A percentile compares a stretch with the other conserved stretches of the same genome.
These are phyloP conservation scores for Drosophila leonis DNA, from an alignment of 2,888 invertebrate species.

Conservation along the genomic window DNA sequence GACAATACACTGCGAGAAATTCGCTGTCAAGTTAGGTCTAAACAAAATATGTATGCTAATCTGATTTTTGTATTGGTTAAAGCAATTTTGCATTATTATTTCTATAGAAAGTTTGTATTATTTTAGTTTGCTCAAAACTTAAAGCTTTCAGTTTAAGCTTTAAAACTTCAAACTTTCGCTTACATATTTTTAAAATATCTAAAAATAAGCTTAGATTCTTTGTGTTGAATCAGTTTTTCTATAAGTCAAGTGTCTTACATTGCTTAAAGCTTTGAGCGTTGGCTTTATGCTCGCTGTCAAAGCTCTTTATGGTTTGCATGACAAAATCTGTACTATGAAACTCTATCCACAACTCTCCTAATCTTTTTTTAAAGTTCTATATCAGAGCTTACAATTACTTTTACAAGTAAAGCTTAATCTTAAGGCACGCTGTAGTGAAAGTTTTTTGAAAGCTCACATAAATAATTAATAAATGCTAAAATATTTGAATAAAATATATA, in stretches of 20 bases:
- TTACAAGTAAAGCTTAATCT: not conserved
- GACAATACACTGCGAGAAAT: constrained; percentile 23
- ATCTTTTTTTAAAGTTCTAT: not conserved
- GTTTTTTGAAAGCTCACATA: not conserved
- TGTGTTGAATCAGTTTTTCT: not conserved
- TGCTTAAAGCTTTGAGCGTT: not conserved
- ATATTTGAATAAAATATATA: too few species aligned
- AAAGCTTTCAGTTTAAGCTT: not conserved
- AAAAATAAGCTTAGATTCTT: too few species aligned
- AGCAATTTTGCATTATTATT: not conserved
- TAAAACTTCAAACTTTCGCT: not conserved
- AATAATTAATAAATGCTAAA: not conserved
- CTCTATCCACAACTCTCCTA: not conserved
- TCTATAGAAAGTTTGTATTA: too few species aligned
- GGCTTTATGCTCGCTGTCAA: not conserved
- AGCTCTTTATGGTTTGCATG: not conserved
- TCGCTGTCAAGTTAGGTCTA: not conserved
- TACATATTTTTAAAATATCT: too few species aligned
- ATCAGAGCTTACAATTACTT: not conserved
- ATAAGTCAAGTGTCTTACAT: not conserved
- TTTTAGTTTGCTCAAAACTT: too few species aligned
- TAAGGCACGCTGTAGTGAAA: not conserved
- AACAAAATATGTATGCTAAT: not conserved
- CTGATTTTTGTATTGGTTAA: not conserved
- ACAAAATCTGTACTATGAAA: not conserved